Evolutionary conservation across 2,797 vertebrate genomes (phyloP).

Genomic region (Oreochromis mossambicus): DNA sequence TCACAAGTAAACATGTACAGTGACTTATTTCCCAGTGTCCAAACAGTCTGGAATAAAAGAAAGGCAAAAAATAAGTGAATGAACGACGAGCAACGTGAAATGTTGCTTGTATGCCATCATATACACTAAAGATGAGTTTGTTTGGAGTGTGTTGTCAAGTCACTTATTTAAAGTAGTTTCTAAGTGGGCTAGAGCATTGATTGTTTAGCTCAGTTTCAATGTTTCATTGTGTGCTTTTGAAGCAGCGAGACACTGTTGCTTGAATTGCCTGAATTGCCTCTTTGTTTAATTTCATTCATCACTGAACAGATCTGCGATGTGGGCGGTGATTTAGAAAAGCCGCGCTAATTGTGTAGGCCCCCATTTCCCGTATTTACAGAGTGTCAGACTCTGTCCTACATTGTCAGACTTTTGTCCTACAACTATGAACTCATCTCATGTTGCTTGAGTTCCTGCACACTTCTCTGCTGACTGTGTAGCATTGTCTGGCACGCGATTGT

Average conservation of each 20-base stretch:
- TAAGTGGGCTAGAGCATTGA: not conserved
- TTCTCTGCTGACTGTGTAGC: not conserved
- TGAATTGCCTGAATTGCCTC: not conserved
- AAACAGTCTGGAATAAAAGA: not conserved
- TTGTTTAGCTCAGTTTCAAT: not conserved
- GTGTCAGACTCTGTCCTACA: not conserved
- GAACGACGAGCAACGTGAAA: not conserved
- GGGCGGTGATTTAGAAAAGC: not conserved
- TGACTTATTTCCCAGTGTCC: fast-evolving
- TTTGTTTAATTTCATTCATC: not conserved
- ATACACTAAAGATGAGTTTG: not conserved
- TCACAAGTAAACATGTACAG: not conserved
- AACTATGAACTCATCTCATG: not conserved
- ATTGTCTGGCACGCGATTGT: not conserved
- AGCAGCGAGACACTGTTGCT: not conserved
- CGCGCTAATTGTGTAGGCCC: not conserved
- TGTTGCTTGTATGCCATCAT: not conserved
- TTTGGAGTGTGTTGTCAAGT: not conserved
- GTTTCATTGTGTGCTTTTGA: not conserved
- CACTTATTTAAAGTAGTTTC: not conserved
- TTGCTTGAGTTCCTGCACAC: not conserved
- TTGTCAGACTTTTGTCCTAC: not conserved
- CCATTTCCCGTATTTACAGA: not conserved
- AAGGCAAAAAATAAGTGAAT: fast-evolving
- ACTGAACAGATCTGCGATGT: not conserved